Evolutionary conservation across 2,797 vertebrate species (phyloP).

Genomic region (Lutjanus campechanus): DNA sequence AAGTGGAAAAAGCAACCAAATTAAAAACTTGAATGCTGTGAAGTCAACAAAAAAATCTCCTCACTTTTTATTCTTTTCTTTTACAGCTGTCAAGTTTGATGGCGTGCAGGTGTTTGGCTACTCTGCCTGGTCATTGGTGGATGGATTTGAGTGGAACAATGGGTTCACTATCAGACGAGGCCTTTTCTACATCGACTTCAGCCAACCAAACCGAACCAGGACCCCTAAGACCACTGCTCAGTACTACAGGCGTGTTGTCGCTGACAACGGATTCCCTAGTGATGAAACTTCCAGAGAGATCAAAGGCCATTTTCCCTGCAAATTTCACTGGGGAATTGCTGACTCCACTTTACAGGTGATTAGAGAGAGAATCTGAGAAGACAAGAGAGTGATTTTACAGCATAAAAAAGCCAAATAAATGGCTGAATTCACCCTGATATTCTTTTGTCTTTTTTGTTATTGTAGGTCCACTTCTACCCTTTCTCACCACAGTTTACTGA

Average conservation of each 20-base stretch:
- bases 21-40: not conserved
- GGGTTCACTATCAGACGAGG: constrained; percentile 89
- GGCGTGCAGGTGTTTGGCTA: constrained; percentile 92
- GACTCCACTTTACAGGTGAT: constrained; percentile 93
- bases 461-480: constrained; percentile 89
- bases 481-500: constrained; percentile 95
- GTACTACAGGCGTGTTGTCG: constrained; percentile 90
- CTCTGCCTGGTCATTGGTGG: constrained; percentile 94
- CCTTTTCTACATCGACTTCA: constrained; percentile 93
- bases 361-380: not conserved
- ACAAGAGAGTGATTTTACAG: not conserved
- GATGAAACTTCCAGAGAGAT: constrained; percentile 70
- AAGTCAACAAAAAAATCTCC: not conserved
- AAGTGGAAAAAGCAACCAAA: not conserved
- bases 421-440: not conserved
- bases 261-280: constrained; percentile 89
- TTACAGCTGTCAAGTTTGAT: constrained; percentile 90
- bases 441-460: constrained; percentile 37
- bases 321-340: constrained; percentile 95
- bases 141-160: constrained; percentile 96
- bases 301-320: constrained; percentile 90
- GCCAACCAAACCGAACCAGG: constrained; percentile 84
- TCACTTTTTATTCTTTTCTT: constrained; percentile 19
- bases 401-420: not conserved
- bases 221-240: constrained; percentile 92